Conservation (phyloP, 2,797 vertebrate species). For the Sebastes elongatus region DNA sequence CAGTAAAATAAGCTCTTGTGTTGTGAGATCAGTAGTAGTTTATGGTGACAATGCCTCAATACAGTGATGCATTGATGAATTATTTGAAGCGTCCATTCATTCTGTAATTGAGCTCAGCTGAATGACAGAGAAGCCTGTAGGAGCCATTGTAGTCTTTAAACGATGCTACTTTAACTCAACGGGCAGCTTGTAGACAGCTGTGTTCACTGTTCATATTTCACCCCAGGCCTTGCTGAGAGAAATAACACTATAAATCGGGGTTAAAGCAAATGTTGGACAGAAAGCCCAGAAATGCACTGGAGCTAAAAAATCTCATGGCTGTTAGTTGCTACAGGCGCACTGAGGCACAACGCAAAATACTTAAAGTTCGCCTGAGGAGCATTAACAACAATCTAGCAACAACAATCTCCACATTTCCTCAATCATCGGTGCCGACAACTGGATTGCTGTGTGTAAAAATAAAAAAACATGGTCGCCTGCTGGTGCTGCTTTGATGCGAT, state of each 20-base stretch:
- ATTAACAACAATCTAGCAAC: conserved; percentile 8
- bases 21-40: conserved; percentile 23
- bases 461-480: conserved; percentile 21
- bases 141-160: conserved; percentile 24
- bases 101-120: conserved; percentile 43
- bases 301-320: conserved; percentile 50
- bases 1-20: not conserved
- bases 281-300: conserved; percentile 43
- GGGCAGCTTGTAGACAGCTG: not conserved
- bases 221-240: conserved; percentile 21
- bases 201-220: conserved; percentile 15
- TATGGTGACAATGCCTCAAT: not conserved
- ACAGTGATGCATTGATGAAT: not conserved
- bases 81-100: conserved; percentile 3
- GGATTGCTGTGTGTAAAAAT: not conserved
- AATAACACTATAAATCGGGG: conserved; percentile 28
- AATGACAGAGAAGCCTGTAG: conserved; percentile 2
- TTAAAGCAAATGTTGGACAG: conserved; percentile 51
- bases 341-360: not conserved
- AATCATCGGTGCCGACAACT: not conserved
- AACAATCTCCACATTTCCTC: not conserved
- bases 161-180: conserved; percentile 6
- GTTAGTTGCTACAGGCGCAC: conserved; percentile 18
- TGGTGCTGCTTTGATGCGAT: conserved; percentile 39
- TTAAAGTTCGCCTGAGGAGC: conserved; percentile 35